A percentile compares a stretch with the other conserved stretches of the same genome.
These are phyloP conservation scores for Dysmachus trigonus DNA, from an alignment of 2,888 invertebrate species.

Conservation along the genomic window DNA sequence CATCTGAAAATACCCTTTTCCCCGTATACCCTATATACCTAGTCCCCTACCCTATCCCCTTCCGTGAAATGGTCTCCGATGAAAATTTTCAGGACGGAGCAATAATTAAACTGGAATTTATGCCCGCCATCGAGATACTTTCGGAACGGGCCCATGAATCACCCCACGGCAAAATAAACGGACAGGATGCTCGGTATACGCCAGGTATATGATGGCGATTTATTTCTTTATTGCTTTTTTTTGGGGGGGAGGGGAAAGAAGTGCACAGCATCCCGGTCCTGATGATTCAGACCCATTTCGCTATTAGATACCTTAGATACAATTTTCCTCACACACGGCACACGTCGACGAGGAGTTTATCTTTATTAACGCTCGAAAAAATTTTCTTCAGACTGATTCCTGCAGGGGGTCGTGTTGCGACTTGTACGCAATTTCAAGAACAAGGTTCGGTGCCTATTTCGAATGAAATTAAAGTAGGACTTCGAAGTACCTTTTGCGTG, in stretches of 20 bases:
- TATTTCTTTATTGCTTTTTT: slow-evolving; percentile 7
- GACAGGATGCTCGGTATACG: not conserved
- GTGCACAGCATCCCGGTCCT: not conserved
- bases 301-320: not conserved
- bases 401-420: not conserved
- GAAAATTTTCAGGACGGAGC: slow-evolving; percentile 7
- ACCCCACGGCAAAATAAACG: not conserved
- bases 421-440: not conserved
- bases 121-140: not conserved
- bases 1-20: not conserved
- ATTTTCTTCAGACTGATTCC: not conserved
- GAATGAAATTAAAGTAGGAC: not conserved
- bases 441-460: not conserved
- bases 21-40: not conserved
- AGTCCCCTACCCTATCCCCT: not conserved
- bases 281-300: slow-evolving; percentile 2
- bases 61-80: not conserved
- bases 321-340: not conserved
- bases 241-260: too few relatives aligned
- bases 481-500: not conserved
- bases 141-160: not conserved
- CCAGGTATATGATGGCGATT: not conserved
- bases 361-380: not conserved
- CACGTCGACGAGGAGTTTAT: not conserved
- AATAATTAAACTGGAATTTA: slow-evolving; percentile 28